Conservation (phyloP, 2,797 vertebrate genomes). For the Gymnodraco acuticeps region DNA sequence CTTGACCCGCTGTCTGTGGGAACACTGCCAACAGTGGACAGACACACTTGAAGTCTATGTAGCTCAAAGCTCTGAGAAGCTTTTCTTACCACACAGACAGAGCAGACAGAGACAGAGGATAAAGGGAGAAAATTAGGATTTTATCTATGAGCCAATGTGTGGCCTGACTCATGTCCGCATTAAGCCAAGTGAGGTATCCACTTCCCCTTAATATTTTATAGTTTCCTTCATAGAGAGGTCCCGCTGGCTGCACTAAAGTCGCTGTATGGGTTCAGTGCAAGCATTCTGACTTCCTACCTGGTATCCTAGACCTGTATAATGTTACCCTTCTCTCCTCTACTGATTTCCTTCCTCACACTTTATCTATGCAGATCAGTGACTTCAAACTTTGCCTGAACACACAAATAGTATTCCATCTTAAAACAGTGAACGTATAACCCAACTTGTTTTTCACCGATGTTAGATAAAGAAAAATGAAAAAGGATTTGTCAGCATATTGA, state of each 20-base stretch:
- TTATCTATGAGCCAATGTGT: constrained; percentile 64
- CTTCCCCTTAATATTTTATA: constrained; percentile 87
- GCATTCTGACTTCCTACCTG: constrained; percentile 69
- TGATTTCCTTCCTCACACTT: constrained; percentile 63
- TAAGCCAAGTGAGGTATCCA: constrained; percentile 81
- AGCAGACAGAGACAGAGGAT: constrained; percentile 7
- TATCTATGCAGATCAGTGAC: constrained; percentile 64
- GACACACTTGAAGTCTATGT: constrained; percentile 5
- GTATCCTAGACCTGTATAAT: constrained; percentile 72
- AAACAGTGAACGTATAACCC: constrained; percentile 24
- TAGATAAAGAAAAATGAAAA: constrained; percentile 23
- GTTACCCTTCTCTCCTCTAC: constrained; percentile 66
- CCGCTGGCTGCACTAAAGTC: constrained; percentile 66
- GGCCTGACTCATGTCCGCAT: constrained; percentile 76
- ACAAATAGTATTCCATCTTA: constrained; percentile 34
- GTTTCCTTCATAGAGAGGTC: constrained; percentile 82
- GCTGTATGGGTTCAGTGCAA: constrained; percentile 63
- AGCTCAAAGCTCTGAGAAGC: constrained; percentile 30
- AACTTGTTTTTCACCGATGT: constrained; percentile 2
- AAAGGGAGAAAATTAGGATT: constrained; percentile 42
- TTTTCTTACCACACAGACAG: constrained; percentile 29
- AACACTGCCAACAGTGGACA: constrained; percentile 12
- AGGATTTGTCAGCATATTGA: constrained; percentile 14
- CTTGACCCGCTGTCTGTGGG: constrained; percentile 13
- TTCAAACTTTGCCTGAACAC: constrained; percentile 48